A percentile compares a stretch with the other conserved stretches of the same genome.
Conservation (phyloP, 2,113 vertebrate genomes). For the Erpornis zantholeuca region DNA sequence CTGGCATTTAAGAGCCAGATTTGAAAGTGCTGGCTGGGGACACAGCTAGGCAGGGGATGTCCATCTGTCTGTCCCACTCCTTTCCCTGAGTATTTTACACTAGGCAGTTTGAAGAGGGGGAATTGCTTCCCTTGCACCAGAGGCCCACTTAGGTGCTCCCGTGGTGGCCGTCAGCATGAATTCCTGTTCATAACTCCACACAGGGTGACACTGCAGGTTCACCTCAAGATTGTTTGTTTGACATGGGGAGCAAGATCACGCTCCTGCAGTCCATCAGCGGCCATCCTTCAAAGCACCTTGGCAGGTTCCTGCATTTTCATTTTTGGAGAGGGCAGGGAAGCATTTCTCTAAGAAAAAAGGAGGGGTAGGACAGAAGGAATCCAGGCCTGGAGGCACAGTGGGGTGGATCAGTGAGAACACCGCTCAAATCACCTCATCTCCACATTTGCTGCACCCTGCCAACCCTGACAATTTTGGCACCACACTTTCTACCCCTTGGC, state of each 20-base stretch:
- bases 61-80: not conserved
- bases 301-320: not conserved
- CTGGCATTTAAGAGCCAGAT: not conserved
- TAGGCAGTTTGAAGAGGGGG: not conserved
- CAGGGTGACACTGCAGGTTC: rapidly evolving
- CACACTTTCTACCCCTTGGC: rapidly evolving
- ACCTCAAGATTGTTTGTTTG: not conserved
- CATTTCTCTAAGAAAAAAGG: not conserved
- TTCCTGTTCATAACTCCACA: rapidly evolving
- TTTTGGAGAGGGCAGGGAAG: not conserved
- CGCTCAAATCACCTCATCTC: rapidly evolving
- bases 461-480: not conserved
- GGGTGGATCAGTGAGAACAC: not conserved
- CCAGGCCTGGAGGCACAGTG: not conserved
- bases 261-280: not conserved
- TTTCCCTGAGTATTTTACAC: not conserved
- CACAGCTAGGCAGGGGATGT: not conserved
- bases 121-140: rapidly evolving
- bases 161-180: rapidly evolving
- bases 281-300: not conserved
- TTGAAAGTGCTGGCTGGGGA: not conserved
- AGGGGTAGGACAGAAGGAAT: not conserved
- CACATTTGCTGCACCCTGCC: not conserved
- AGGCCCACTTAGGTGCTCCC: rapidly evolving
- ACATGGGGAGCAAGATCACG: rapidly evolving